A percentile compares a stretch with the other conserved stretches of the same genome.
phyloP scores from a whole-genome alignment of 2,888 invertebrate species.

The Zygothrica quintamaculata region DNA sequence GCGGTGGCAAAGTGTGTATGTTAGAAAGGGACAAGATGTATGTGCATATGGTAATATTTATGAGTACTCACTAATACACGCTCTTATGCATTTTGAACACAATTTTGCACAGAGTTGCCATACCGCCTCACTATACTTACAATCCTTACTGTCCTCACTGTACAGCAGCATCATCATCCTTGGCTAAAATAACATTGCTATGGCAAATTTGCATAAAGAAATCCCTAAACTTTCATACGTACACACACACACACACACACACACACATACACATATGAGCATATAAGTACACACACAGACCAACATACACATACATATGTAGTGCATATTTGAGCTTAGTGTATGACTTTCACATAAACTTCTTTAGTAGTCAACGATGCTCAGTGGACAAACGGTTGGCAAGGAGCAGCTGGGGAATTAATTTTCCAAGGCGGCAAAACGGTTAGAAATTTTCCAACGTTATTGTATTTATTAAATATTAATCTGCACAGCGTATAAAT shows the following conservation, averaged over 20 bases:
- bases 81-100: slow-evolving; percentile 66
- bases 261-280: slow-evolving; percentile 15
- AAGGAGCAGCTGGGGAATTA: slow-evolving; percentile 42
- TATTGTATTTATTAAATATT: slow-evolving; percentile 70
- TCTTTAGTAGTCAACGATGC: slow-evolving; percentile 49
- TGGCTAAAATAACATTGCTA: slow-evolving; percentile 67
- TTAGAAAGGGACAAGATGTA: slow-evolving; percentile 7
- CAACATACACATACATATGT: slow-evolving; percentile 14
- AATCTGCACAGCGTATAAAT: slow-evolving; percentile 62
- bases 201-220: slow-evolving; percentile 75
- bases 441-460: slow-evolving; percentile 55
- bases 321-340: slow-evolving; percentile 64
- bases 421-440: slow-evolving; percentile 47
- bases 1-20: neutral
- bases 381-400: slow-evolving; percentile 11
- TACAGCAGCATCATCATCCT: slow-evolving; percentile 38
- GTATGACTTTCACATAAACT: slow-evolving; percentile 69
- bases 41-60: slow-evolving; percentile 65
- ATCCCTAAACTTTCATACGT: slow-evolving; percentile 59
- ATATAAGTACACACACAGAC: slow-evolving; percentile 16
- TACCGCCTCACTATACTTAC: too few relatives aligned
- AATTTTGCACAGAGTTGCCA: slow-evolving; percentile 51
- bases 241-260: slow-evolving; percentile 15
- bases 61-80: slow-evolving; percentile 66
- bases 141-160: too few relatives aligned